These are phyloP conservation scores for Hoplodrina ambigua DNA, from an alignment of 2,888 invertebrate species.

Conservation along the genomic window DNA sequence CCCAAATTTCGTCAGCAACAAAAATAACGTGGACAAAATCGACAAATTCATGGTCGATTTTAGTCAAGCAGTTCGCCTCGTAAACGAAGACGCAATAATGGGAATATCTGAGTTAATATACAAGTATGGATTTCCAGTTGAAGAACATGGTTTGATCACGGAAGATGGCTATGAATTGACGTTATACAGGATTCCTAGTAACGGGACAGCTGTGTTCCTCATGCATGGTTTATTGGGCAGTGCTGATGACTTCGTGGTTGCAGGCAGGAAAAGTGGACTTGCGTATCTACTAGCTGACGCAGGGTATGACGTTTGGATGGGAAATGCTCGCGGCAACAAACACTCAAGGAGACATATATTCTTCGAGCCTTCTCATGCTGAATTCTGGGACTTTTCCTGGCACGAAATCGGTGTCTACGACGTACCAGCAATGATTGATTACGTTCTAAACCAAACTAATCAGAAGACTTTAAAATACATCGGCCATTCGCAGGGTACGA, in stretches of 20 bases:
- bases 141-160: slow-evolving; percentile 73
- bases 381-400: slow-evolving; percentile 94
- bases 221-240: slow-evolving; percentile 83
- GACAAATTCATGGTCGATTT: slow-evolving; percentile 32
- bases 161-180: slow-evolving; percentile 77
- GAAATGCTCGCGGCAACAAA: slow-evolving; percentile 94
- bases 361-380: slow-evolving; percentile 75
- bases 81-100: slow-evolving; percentile 74
- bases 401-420: slow-evolving; percentile 95
- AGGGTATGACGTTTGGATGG: slow-evolving; percentile 95
- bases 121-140: slow-evolving; percentile 76
- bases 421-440: slow-evolving; percentile 95
- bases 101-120: slow-evolving; percentile 67
- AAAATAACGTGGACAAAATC: slow-evolving; percentile 13
- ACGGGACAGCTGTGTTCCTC: slow-evolving; percentile 75
- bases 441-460: slow-evolving; percentile 89
- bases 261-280: slow-evolving; percentile 75
- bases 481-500: slow-evolving; percentile 93
- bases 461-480: slow-evolving; percentile 91
- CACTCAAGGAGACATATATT: slow-evolving; percentile 90
- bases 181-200: slow-evolving; percentile 75
- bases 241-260: slow-evolving; percentile 79
- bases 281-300: slow-evolving; percentile 89
- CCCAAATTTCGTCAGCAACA: not conserved
- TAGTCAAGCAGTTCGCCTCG: not conserved